Conservation (phyloP, 2,797 vertebrate species). For the Ispidina picta region DNA sequence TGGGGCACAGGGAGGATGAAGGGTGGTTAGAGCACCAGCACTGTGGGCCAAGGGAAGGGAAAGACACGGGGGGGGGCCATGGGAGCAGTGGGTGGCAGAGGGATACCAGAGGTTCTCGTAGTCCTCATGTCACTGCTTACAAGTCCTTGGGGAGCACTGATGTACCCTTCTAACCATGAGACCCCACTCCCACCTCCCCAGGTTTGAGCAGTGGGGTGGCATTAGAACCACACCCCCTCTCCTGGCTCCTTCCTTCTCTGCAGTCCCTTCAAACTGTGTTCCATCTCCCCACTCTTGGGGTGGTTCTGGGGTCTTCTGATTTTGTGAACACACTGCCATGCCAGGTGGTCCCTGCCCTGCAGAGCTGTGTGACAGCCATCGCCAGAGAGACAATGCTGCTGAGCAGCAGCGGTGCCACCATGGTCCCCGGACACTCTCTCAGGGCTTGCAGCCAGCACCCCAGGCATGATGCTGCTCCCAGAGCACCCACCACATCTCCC, state of each 20-base stretch:
- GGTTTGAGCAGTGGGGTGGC: not conserved
- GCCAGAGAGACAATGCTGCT: not conserved
- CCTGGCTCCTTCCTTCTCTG: not conserved
- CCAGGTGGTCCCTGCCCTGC: not conserved
- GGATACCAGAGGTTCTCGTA: not conserved
- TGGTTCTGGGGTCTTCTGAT: not conserved
- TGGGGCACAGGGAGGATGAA: fast-evolving
- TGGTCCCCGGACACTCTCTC: fast-evolving
- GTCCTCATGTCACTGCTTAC: fast-evolving
- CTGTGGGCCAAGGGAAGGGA: not conserved
- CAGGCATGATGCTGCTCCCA: not conserved
- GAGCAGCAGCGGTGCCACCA: fast-evolving
- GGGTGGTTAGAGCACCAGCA: not conserved
- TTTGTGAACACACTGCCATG: fast-evolving
- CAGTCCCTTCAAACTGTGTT: not conserved
- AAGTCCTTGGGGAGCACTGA: not conserved
- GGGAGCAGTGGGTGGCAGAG: fast-evolving
- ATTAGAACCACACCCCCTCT: not conserved
- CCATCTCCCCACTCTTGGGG: not conserved
- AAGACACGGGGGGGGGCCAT: not conserved
- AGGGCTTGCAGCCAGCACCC: not conserved
- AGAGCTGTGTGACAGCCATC: not conserved
- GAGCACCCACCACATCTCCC: not conserved
- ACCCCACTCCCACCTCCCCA: not conserved
- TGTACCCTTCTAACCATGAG: not conserved